A percentile compares a stretch with the other conserved stretches of the same genome.
Evolutionary conservation across 2,113 vertebrate species (phyloP).

Genomic region (Brienomyrus longianalis): DNA sequence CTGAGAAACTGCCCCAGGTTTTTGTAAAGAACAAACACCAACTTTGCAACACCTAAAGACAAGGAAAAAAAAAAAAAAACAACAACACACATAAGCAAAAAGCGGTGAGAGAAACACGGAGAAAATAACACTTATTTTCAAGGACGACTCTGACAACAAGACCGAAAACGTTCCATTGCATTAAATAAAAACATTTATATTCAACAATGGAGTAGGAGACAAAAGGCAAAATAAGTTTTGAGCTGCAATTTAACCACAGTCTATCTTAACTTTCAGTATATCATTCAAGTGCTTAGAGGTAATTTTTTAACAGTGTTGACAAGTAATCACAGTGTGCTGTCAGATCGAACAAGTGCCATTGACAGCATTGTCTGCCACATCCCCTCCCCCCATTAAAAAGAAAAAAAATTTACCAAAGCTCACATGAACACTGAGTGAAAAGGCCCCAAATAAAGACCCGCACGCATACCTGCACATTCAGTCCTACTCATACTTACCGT

Average conservation of each 20-base stretch:
- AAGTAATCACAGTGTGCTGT: constrained; percentile 27
- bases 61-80: constrained; percentile 17
- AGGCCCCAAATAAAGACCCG: background rate
- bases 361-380: constrained; percentile 17
- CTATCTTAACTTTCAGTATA: constrained; percentile 21
- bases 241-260: constrained; percentile 13
- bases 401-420: constrained; percentile 20
- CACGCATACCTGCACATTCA: background rate
- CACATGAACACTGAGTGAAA: constrained; percentile 20
- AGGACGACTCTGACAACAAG: background rate
- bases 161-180: background rate
- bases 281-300: constrained; percentile 17
- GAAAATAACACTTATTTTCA: background rate
- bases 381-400: constrained; percentile 19
- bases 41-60: constrained; percentile 79
- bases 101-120: background rate
- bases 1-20: constrained; percentile 92
- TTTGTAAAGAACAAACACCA: constrained; percentile 97
- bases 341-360: constrained; percentile 20
- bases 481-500: constrained; percentile 65
- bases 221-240: background rate
- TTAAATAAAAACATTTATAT: constrained; percentile 1
- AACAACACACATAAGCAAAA: background rate
- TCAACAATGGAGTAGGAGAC: constrained; percentile 8
- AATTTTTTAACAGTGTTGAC: constrained; percentile 12